These are phyloP conservation scores for Pitta sordida DNA, from an alignment of 2,113 vertebrate species.

Conservation along the genomic window DNA sequence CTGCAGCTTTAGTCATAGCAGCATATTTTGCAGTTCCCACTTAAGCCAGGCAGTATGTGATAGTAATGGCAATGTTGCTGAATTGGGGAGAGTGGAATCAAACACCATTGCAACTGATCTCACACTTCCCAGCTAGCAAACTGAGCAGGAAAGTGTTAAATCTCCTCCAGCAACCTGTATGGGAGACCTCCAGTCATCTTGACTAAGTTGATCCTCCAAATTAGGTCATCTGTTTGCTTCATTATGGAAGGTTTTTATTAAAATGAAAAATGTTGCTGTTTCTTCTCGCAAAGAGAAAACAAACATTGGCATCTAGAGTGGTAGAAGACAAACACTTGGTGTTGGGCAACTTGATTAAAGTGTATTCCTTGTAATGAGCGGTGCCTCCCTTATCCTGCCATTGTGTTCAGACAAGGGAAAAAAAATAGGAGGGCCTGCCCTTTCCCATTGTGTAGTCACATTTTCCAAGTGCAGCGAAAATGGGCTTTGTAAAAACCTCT, in stretches of 20 bases:
- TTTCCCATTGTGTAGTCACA: conserved; percentile 52
- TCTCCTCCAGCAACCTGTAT: neutral
- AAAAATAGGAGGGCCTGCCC: neutral
- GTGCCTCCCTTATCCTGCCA: conserved; percentile 71
- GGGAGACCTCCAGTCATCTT: neutral
- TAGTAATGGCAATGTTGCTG: neutral
- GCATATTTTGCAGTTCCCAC: neutral
- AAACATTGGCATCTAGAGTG: conserved; percentile 45
- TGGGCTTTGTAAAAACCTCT: neutral
- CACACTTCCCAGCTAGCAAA: neutral
- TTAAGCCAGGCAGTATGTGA: neutral
- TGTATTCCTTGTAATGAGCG: conserved; percentile 38
- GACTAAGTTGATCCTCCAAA: neutral
- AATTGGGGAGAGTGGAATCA: neutral
- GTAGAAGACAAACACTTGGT: conserved; percentile 27
- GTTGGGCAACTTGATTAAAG: conserved; percentile 55
- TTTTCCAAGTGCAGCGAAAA: conserved; percentile 59
- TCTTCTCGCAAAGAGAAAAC: conserved; percentile 36
- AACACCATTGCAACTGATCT: neutral
- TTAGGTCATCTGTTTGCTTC: conserved; percentile 10
- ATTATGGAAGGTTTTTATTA: conserved; percentile 42
- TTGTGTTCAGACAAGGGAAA: conserved; percentile 52
- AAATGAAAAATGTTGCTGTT: conserved; percentile 17
- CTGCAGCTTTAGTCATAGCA: neutral
- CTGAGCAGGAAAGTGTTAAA: conserved; percentile 33